phyloP scores from a whole-genome alignment of 2,888 invertebrate species.

The Trissonchulus sp. region DNA sequence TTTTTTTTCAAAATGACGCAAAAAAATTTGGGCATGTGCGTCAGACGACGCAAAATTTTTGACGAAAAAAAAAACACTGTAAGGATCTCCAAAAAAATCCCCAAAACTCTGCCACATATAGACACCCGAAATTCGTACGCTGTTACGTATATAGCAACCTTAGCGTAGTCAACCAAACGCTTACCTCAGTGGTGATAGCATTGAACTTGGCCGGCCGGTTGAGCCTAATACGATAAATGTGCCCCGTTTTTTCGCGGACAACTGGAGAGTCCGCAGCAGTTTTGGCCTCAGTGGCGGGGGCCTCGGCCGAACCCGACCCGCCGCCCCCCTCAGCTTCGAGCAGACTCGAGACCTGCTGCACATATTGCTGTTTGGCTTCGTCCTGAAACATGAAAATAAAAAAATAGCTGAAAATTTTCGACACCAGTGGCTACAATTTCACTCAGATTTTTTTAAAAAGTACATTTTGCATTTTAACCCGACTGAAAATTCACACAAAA shows the following conservation, averaged over 20 bases:
- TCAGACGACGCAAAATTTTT: no score
- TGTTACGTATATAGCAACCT: no score
- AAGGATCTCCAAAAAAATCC: no score
- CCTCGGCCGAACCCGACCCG: conserved; percentile 35
- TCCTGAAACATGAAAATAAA: conserved; percentile 50
- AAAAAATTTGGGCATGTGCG: no score
- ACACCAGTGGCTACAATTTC: background rate
- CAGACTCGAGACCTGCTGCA: conserved; percentile 55
- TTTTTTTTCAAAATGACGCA: no score
- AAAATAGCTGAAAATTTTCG: background rate
- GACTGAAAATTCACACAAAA: no score
- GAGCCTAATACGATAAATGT: conserved; percentile 61
- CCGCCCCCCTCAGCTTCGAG: conserved; percentile 40
- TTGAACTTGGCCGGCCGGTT: conserved; percentile 74
- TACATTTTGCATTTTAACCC: no score
- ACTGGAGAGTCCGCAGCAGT: background rate
- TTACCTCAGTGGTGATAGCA: conserved; percentile 62
- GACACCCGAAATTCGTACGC: no score
- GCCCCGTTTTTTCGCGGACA: conserved; percentile 56
- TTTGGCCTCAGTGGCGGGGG: conserved; percentile 31
- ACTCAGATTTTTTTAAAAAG: no score
- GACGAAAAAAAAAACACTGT: no score
- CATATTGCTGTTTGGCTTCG: conserved; percentile 58
- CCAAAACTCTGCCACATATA: no score
- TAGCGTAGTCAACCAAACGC: no score